Base-by-base conservation (phyloP, 1,140 invertebrate species). In the Apis mellifera region DNA sequence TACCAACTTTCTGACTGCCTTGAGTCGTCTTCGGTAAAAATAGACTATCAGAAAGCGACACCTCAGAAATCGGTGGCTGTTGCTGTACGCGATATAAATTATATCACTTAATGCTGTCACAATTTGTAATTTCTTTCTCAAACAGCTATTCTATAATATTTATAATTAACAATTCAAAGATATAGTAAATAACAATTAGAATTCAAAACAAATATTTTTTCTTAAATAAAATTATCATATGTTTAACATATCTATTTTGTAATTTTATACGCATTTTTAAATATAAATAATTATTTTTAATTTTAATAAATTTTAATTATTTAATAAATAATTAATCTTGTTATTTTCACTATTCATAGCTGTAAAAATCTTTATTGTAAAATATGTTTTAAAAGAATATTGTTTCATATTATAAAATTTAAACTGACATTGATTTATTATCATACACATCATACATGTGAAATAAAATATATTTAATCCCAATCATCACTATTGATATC, bases 41-140 rank as follows among this genome's bases (percentile, higher is more conserved):
- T 92, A 92, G 91, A 92, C 77, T 82, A 92, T 90, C 90, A 88
- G 90, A 91, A 92, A 90, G 90, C 91, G 91, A 92, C 91, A 92
- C 91, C 91, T 92, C 85, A 91, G 87, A 78, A 88, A 75, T 84
- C 81, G 86, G 84, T 59, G 69, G 70, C 73, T 59, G 57, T n/a
- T 59, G 55, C 72, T 42, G 60, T 70, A 69, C 69, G 17, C 60
- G n/a, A 66, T 57, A 75, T 68, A 23, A 62, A 5, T 87, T 71
- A 80, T 57, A 66, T 15, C 52, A 57, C 65, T 71, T 52, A 1
- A 48, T 66, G 7, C 42, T 23, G 12, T 68, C 59, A 13, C 55
- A 15, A 23, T 23, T 72, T 76, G 57, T 17, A 15, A 48, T 78
- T 70, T 55, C 15, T 21, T 26, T 52, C n/a, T n/a, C 15, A 21